Percentiles rank a stretch among this genome's conserved stretches.
These are phyloP conservation scores for Spongilla lacustris DNA, from an alignment of 37 sponge, comb jelly and placozoan species.

Conservation along the genomic window DNA sequence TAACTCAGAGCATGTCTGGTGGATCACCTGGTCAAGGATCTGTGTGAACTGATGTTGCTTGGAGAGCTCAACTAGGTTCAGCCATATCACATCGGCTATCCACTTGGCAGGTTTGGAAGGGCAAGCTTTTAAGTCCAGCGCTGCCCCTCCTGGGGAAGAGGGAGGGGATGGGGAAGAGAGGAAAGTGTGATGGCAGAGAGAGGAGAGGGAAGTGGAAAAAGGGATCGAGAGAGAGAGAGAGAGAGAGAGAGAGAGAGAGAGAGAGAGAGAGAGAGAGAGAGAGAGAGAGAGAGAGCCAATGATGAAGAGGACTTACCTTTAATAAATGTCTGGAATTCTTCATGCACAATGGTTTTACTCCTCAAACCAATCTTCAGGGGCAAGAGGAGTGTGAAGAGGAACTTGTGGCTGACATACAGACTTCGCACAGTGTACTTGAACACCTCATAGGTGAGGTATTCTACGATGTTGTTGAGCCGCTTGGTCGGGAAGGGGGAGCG, in stretches of 20 bases:
- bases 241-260: neutral
- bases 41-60: conserved; percentile 91
- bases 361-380: conserved; percentile 95
- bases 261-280: neutral
- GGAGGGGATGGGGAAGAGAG: neutral
- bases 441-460: conserved; percentile 90
- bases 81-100: conserved; percentile 98
- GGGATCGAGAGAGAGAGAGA: neutral
- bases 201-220: neutral
- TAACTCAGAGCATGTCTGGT: neutral
- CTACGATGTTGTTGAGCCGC: conserved; percentile 90
- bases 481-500: conserved; percentile 89
- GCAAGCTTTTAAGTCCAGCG: conserved; percentile 93
- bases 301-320: conserved; percentile 59
- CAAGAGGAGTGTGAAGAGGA: conserved; percentile 97
- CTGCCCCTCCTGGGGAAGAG: conserved; percentile 84
- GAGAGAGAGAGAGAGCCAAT: neutral
- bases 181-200: neutral
- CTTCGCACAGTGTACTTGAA: conserved; percentile 93
- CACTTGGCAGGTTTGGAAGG: conserved; percentile 92
- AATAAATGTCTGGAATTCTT: conserved; percentile 93
- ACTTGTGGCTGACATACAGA: conserved; percentile 97
- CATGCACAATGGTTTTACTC: conserved; percentile 77
- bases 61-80: conserved; percentile 95
- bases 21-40: conserved; percentile 86